Conservation (phyloP, 2,113 vertebrate species). For the Sinocyclocheilus anophthalmus region DNA sequence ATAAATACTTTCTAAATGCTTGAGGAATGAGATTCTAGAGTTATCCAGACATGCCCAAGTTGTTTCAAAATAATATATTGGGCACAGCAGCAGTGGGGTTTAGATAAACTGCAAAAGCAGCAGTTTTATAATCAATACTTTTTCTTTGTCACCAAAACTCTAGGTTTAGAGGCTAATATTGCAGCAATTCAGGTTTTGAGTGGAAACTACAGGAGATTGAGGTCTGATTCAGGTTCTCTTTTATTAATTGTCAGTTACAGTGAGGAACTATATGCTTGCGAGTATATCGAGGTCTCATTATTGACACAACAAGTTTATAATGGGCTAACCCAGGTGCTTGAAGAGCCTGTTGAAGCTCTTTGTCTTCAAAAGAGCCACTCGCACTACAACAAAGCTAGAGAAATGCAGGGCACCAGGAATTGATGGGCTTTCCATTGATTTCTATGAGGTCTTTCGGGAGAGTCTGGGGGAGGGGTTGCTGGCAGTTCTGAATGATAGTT, state of each 20-base stretch:
- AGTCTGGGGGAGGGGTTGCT: slow-evolving; percentile 1
- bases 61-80: neutral
- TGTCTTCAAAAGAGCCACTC: slow-evolving; percentile 30
- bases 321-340: slow-evolving; percentile 8
- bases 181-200: neutral
- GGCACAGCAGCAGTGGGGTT: neutral
- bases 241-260: slow-evolving; percentile 23
- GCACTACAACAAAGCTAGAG: slow-evolving; percentile 12
- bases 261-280: neutral
- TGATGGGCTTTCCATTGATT: slow-evolving; percentile 46
- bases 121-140: neutral
- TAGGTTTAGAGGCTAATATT: slow-evolving; percentile 9
- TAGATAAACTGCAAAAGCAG: neutral
- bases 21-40: neutral
- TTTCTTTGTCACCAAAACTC: neutral
- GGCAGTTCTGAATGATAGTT: slow-evolving; percentile 23
- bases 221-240: neutral
- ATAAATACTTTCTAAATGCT: slow-evolving; percentile 7
- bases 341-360: slow-evolving; percentile 26
- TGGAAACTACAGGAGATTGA: neutral
- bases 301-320: slow-evolving; percentile 32
- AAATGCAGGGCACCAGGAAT: slow-evolving; percentile 34
- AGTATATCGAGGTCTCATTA: slow-evolving; percentile 10
- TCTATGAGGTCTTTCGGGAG: slow-evolving; percentile 32
- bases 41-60: neutral